Evolutionary conservation across 2,888 invertebrate genomes (phyloP), one percentile per base, ranked within the genome.

Genomic region (Coleophora deauratella): DNA sequence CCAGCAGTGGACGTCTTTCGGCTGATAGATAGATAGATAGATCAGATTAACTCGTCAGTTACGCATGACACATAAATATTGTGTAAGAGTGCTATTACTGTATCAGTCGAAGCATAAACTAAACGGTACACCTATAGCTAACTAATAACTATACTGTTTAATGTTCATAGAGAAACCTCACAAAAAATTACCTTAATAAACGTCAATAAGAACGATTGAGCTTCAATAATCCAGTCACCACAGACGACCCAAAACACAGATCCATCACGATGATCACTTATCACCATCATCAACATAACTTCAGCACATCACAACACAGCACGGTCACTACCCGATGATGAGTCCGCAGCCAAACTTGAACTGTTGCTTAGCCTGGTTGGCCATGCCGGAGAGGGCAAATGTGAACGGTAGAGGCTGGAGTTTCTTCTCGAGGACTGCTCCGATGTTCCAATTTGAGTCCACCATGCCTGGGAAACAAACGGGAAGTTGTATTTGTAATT

Each of bases 291-390:
- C 12, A n/a, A 21, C 21, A 4, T 21, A 3, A 21, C 21, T 21
- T 21, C 6, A 21, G 3, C 21, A 21, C 33, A 33, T 11, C 33
- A 8, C 11, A 11, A n/a, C 6, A 33, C 33, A 21, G 21, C 21
- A 21, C 21, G 6, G 21, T 21, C 36, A 35, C 50, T 93, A 96
- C 69, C 98, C 98, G 62, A 98, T 94, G 70, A 98, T 93, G 59
- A 99, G 90, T 45, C 98, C 98, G 66, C 97, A 93, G 52, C 98
- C 98, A 61, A 98, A 91, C 77, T 94, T 92, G 82, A 96, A 97
- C 67, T 95, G 93, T 69, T 93, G 93, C 76, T 98, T 98, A 46
- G 90, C 90, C 71, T 98, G 98, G 87, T 97, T 98, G 61, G 97
- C 89, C 81, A 95, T 90, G 42, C 96, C 98, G 56, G 97, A 97